Evolutionary conservation across 2,888 invertebrate species (phyloP).

Genomic region (Drosophila antonietae): DNA sequence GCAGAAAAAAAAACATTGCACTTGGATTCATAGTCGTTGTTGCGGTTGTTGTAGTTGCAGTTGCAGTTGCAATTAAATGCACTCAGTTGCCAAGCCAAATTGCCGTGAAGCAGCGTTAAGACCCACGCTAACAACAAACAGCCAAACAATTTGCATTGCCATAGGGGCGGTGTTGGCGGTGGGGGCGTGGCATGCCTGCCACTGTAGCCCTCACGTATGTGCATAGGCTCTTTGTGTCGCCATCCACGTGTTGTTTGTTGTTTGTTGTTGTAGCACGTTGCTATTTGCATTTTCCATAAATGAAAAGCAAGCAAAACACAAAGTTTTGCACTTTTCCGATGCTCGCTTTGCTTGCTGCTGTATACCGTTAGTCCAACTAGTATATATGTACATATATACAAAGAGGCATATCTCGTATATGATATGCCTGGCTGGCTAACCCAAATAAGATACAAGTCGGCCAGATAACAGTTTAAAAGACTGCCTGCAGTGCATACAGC

Average conservation of each 20-base stretch:
- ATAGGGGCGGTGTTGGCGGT: background rate
- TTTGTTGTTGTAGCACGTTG: constrained; percentile 29
- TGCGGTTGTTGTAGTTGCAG: constrained; percentile 21
- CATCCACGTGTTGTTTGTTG: constrained; percentile 29
- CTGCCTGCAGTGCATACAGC: constrained; percentile 37
- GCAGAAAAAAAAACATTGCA: constrained; percentile 53
- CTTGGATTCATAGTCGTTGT: constrained; percentile 38
- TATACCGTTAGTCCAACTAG: constrained; percentile 10
- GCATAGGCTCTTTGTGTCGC: constrained; percentile 18
- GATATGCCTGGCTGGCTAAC: constrained; percentile 72
- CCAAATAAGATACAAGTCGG: constrained; percentile 61
- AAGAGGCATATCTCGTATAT: constrained; percentile 30
- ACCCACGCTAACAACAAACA: constrained; percentile 37
- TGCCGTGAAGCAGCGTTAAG: constrained; percentile 46
- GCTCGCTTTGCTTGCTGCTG: constrained; percentile 33
- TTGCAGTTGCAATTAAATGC: constrained; percentile 70
- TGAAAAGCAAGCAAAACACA: constrained; percentile 50
- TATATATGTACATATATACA: background rate
- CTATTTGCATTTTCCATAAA: constrained; percentile 47
- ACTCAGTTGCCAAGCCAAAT: constrained; percentile 65
- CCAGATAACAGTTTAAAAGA: constrained; percentile 51
- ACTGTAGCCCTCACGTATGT: constrained; percentile 7
- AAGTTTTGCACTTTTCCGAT: constrained; percentile 67
- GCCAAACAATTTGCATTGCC: constrained; percentile 52
- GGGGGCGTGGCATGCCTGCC: constrained; percentile 22